A percentile compares a stretch with the other conserved stretches of the same genome.
phyloP scores from a whole-genome alignment of 2,888 invertebrate genomes.

The Sthenelais limicola region DNA sequence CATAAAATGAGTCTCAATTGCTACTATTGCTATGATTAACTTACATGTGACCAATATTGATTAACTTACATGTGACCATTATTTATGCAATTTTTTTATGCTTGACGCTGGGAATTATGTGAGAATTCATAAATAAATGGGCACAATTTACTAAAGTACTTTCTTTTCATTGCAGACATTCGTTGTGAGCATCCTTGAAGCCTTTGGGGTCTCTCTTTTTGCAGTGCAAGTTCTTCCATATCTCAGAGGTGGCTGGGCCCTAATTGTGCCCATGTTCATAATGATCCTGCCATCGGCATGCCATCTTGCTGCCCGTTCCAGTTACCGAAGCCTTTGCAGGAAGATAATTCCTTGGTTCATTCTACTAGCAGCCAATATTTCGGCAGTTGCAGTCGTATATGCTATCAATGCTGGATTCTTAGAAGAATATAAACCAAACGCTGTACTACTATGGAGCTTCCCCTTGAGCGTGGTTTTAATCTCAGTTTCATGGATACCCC shows the following conservation, averaged over 20 bases:
- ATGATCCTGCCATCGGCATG: constrained; percentile 3
- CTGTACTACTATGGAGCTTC: neutral
- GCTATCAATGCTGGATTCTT: neutral
- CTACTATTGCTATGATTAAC: too few species aligned
- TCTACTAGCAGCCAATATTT: neutral
- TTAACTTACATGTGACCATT: too few species aligned
- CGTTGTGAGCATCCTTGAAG: neutral
- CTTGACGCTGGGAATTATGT: too few species aligned
- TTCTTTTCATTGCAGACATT: neutral
- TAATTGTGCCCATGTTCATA: neutral
- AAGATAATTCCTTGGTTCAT: neutral
- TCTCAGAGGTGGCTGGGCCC: neutral
- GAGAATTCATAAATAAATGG: neutral
- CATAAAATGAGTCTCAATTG: too few species aligned
- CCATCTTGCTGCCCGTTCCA: neutral
- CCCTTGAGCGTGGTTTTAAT: neutral
- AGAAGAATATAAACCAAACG: neutral
- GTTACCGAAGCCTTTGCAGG: neutral
- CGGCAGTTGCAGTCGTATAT: neutral
- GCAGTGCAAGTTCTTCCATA: constrained; percentile 11
- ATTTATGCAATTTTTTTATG: too few species aligned
- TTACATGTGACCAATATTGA: too few species aligned
- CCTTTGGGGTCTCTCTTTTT: neutral
- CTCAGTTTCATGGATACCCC: neutral
- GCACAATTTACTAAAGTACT: neutral